Conservation (phyloP, 2,888 invertebrate species). For the Ichneumon xanthorius region DNA sequence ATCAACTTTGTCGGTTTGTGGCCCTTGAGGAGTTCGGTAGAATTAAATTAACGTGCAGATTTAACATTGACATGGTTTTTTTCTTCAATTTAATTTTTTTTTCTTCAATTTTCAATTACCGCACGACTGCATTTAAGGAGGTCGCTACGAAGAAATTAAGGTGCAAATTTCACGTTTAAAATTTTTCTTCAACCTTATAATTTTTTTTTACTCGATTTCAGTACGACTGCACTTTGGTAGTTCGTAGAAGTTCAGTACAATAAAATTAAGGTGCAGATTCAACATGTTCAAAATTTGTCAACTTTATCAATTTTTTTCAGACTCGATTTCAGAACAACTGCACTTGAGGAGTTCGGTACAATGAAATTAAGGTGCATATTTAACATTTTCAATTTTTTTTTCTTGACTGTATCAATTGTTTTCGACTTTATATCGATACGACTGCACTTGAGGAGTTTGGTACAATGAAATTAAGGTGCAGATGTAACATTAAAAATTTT, state of each 20-base stretch:
- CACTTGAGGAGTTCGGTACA: not conserved
- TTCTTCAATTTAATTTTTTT: too few species aligned
- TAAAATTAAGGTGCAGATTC: not conserved
- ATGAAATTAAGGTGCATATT: not conserved
- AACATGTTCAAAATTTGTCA: not conserved
- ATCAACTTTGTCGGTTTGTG: too few species aligned
- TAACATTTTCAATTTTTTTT: not conserved
- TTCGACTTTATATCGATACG: constrained; percentile 7
- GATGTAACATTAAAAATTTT: not conserved
- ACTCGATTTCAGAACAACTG: too few species aligned
- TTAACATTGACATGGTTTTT: not conserved
- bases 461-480: not conserved
- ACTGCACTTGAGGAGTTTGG: not conserved
- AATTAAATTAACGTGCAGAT: not conserved
- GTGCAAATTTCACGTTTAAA: not conserved
- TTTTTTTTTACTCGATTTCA: constrained; percentile 1
- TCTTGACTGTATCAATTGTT: too few species aligned
- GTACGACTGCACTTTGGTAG: not conserved
- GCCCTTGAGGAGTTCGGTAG: not conserved
- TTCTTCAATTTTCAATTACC: not conserved
- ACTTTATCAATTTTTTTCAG: not conserved
- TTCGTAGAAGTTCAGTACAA: not conserved
- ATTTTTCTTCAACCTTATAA: not conserved
- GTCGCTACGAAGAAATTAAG: not conserved
- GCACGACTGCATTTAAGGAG: not conserved